phyloP scores from a whole-genome alignment of 2,888 invertebrate genomes.

The Oeneis ivallda region DNA sequence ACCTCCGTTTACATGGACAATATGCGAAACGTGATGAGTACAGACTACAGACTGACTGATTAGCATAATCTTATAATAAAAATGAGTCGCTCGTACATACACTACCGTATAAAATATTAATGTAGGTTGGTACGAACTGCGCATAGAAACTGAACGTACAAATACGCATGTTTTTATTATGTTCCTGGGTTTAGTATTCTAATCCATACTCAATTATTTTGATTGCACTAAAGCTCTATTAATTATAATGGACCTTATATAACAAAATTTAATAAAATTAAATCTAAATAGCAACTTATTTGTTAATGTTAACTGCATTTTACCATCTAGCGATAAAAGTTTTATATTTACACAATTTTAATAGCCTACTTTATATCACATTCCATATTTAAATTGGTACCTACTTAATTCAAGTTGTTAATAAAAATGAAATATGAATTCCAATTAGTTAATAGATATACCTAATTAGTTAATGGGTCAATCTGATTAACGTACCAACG shows the following conservation, averaged over 20 bases:
- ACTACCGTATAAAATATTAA: background rate
- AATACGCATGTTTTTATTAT: background rate
- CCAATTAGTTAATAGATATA: background rate
- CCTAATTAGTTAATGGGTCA: constrained; percentile 4
- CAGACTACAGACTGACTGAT: background rate
- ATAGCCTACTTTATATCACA: too few relatives aligned
- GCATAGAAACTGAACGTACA: background rate
- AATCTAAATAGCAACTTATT: too few relatives aligned
- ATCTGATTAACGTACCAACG: background rate
- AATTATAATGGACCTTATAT: too few relatives aligned
- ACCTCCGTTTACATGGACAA: too few relatives aligned
- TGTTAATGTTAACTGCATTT: too few relatives aligned
- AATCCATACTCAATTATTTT: background rate
- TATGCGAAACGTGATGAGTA: background rate
- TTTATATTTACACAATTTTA: too few relatives aligned
- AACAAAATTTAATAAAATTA: too few relatives aligned
- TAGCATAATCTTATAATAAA: constrained; percentile 7
- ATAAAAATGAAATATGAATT: background rate
- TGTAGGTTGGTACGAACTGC: background rate
- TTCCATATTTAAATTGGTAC: too few relatives aligned
- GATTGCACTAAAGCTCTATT: too few relatives aligned
- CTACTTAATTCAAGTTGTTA: background rate
- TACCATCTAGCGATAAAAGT: too few relatives aligned
- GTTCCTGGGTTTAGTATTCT: background rate
- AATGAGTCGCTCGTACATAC: background rate